Evolutionary conservation across 2,797 vertebrate species (phyloP).

Genomic region (Enteromius unitaeniatus): DNA sequence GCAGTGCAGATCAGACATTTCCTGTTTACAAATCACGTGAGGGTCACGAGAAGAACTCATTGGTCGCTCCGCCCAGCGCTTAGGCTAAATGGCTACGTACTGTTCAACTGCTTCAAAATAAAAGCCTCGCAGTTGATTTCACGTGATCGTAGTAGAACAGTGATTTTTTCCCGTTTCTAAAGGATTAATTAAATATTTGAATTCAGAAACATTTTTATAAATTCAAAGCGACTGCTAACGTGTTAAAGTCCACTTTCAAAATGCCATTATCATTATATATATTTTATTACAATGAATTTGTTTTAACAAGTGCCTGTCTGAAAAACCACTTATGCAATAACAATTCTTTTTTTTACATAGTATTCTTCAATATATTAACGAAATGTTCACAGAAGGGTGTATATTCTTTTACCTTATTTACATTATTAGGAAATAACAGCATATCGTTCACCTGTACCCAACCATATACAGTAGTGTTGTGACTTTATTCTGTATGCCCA

Average conservation of each 20-base stretch:
- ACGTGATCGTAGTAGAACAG: not conserved
- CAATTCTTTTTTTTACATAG: not conserved
- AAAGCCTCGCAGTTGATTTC: constrained; percentile 2
- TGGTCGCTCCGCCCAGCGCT: constrained; percentile 35
- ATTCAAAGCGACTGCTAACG: not conserved
- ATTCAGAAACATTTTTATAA: not conserved
- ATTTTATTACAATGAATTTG: not conserved
- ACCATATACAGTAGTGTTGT: not conserved
- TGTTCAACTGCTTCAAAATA: constrained; percentile 2
- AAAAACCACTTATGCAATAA: not conserved
- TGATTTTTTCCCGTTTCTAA: not conserved
- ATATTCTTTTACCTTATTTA: not conserved
- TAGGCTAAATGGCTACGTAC: constrained; percentile 17
- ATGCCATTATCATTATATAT: not conserved
- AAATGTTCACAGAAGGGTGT: not conserved
- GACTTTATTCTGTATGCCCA: not conserved
- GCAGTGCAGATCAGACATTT: constrained; percentile 33
- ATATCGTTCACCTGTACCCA: not conserved
- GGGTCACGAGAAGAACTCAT: constrained; percentile 47
- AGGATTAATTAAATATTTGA: not conserved
- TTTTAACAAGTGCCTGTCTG: not conserved
- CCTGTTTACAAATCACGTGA: constrained; percentile 57
- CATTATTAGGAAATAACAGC: not conserved
- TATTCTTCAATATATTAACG: not conserved
- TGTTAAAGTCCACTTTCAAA: not conserved